Base-by-base conservation (phyloP, 37 sponge, comb jelly and placozoan species). In the Geodia barretti region DNA sequence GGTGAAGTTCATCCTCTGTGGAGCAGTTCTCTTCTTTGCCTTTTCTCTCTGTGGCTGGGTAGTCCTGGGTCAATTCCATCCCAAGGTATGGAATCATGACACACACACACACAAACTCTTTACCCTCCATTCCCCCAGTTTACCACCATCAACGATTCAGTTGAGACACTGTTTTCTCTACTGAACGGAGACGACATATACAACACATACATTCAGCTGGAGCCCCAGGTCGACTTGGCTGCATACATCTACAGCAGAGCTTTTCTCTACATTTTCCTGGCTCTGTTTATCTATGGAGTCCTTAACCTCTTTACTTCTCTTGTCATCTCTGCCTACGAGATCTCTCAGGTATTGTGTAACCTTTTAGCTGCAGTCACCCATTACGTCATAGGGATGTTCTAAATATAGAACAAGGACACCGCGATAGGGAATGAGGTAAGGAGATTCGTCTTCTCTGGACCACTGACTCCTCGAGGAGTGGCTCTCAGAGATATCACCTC, bases 101-200 rank as follows among this genome's bases (percentile, higher is more conserved):
- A 68, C 36, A 1, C 28, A 43, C 61, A 62, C 77, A 76, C 1
- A 76, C 2, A 76, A 58, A 62, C 64, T 59, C 9, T 29, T 33
- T 64, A 58, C 29, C 8, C 1, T 74, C 4, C 29, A 68, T 9
- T 41, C 29, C 11, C 43, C 23, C 64, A 83, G 78, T 88, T 88
- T 42, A 29, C 8, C 2, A 26, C 4, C 31, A 64, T 73, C 19
- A 24, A 47, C 42, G 64, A 36, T 4, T 32, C 78, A 28, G 30
- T 77, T 70, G 83, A 82, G 61, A 72, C 64, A 5, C 73, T 88
- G 26, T 88, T 88, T 62, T 30, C 77, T 32, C 73, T 88, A 14
- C 43, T 88, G 38, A 88, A 88, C 72, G 88, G 88, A 54, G 88
- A 88, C 71, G 81, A 81, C 62, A 82, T 88, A 30, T 82, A 69